Base-by-base conservation (phyloP, 2,888 invertebrate genomes). In the Amiota minor region DNA sequence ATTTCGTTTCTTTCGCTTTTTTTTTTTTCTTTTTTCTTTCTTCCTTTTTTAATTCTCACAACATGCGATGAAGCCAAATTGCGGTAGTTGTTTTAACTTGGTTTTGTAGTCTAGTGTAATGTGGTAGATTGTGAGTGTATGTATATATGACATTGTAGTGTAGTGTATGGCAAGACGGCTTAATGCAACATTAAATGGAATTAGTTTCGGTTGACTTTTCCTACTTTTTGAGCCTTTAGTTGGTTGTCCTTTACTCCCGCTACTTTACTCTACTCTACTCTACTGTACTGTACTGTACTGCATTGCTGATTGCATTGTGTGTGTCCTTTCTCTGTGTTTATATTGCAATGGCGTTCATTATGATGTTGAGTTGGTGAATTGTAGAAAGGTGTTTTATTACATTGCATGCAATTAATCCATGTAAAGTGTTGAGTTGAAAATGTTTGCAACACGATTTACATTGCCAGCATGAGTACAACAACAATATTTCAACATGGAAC, bases 141-240 rank as follows among this genome's bases (percentile, higher is more conserved):
- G n/a, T n/a, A n/a, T n/a, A n/a, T n/a, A n/a, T n/a, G n/a, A n/a
- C n/a, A n/a, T 76, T 75, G 77, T 70, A 77, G 73, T 62, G 16
- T 69, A 59, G 72, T 71, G 59, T 79, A 76, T 75, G 81, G 18
- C 56, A 59, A 16, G 18, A 20, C 56, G 16, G 85, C 77, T 85
- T 81, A 80, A 68, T 85, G 81, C 84, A 78, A 76, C 81, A 83
- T 83, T 83, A 83, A 83, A 82, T 77, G 80, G 84, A 84, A 85
- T 83, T 83, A 83, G 83, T 82, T 84, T 82, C 84, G 82, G 84
- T 82, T 83, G 83, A 83, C 83, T 85, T 83, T 68, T 68, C 67
- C 50, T 53, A 35, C 67, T 68, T 18, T 53, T 68, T 68, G 50
- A n/a, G 35, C 35, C 35, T 35, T 35, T 35, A 6, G 1, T 3